Evolutionary conservation across 2,797 vertebrate species (phyloP).

Genomic region (Antennarius maculatus): DNA sequence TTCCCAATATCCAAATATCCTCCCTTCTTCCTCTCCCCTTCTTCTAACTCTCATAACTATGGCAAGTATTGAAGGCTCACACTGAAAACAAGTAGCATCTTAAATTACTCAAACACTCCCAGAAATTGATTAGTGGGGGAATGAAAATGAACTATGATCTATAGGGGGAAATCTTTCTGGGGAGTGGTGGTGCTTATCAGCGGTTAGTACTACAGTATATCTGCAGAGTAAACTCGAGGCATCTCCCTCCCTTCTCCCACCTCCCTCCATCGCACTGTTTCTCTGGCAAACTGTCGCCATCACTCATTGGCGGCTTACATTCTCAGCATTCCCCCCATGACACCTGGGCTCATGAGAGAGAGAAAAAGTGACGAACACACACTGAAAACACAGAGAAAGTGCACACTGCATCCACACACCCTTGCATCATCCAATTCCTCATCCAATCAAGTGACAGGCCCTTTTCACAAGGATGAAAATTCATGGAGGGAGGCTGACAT

Average conservation of each 20-base stretch:
- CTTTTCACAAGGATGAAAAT: slow-evolving; percentile 57
- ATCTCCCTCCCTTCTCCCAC: slow-evolving; percentile 40
- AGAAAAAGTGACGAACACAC: slow-evolving; percentile 43
- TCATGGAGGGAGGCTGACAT: slow-evolving; percentile 35
- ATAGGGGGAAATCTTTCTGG: slow-evolving; percentile 32
- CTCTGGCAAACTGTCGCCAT: slow-evolving; percentile 65
- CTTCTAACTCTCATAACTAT: slow-evolving; percentile 48
- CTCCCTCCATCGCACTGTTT: slow-evolving; percentile 48
- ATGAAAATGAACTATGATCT: slow-evolving; percentile 62
- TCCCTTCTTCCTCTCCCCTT: slow-evolving; percentile 32
- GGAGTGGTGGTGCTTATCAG: slow-evolving; percentile 61
- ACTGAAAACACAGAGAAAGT: slow-evolving; percentile 32
- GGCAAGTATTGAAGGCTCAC: slow-evolving; percentile 20
- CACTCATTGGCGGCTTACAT: slow-evolving; percentile 63
- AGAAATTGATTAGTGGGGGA: slow-evolving; percentile 63
- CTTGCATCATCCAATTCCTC: slow-evolving; percentile 20
- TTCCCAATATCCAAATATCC: slow-evolving; percentile 36
- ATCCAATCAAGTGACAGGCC: slow-evolving; percentile 47
- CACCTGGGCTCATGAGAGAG: slow-evolving; percentile 60
- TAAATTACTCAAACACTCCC: slow-evolving; percentile 42
- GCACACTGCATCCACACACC: slow-evolving; percentile 25
- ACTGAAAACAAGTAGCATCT: slow-evolving; percentile 56
- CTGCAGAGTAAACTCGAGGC: slow-evolving; percentile 44
- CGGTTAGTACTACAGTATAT: slow-evolving; percentile 46
- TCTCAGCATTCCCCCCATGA: slow-evolving; percentile 66